Base-by-base conservation (phyloP, 2,888 invertebrate species). In the Cacoxenus indagator region DNA sequence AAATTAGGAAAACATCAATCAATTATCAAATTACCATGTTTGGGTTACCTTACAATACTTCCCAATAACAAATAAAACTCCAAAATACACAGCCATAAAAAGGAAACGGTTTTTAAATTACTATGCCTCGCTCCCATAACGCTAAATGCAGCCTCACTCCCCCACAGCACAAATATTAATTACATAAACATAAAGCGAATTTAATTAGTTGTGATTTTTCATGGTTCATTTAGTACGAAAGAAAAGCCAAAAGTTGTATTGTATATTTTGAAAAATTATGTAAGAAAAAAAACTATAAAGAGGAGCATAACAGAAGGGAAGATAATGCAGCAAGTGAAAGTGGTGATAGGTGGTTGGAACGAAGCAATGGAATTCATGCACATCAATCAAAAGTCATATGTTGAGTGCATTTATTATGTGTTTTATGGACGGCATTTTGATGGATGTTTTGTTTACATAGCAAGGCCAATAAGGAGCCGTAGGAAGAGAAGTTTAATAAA, bases 201-300 rank as follows among this genome's bases (percentile, higher is more conserved):
- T 95, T 96, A 83, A 84, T 84, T 84, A 78, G 76, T 77, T 81
- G 76, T 81, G 83, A 84, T 82, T 78, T 84, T 81, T 76, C 76
- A 78, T 82, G 82, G 76, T 77, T 80, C 76, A 82, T 77, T 77
- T 72, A 75, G 46, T 1, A 59, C 31, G 4, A 17, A 51, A 17
- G n/a, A n/a, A 24, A 9, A 54, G 24, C 8, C 51, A 19, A 51
- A 51, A 51, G 22, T 19, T 9, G 22, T 19, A 51, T 8, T 5
- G n/a, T 43, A 43, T 43, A n/a, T 43, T 3, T 43, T 22, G 51
- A 51, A 51, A 73, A 79, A 78, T 76, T 70, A 76, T 11, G 9
- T 43, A 78, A 68, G 67, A 57, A 46, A 67, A 64, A 67, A 43
- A 59, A 48, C 55, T 66, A 70, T 59, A 73, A 73, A 71, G 75